A percentile compares a stretch with the other conserved stretches of the same genome.
These are phyloP conservation scores for Fundulus diaphanus DNA, from an alignment of 2,797 vertebrate genomes.

Conservation along the genomic window DNA sequence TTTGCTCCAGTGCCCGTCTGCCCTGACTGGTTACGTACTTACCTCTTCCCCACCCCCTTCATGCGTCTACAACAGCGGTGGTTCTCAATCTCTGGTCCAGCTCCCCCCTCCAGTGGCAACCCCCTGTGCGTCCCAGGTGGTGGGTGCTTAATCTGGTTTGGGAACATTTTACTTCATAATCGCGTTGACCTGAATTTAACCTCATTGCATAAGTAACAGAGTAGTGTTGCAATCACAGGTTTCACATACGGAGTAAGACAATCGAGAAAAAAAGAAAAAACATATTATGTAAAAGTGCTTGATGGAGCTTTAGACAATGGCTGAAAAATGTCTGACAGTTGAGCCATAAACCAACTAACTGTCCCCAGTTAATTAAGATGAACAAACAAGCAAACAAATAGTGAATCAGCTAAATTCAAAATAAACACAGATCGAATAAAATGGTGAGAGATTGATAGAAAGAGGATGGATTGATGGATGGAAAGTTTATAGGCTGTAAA, in stretches of 20 bases:
- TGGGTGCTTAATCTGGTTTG: slow-evolving; percentile 20
- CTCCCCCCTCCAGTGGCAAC: slow-evolving; percentile 50
- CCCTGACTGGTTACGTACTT: slow-evolving; percentile 81
- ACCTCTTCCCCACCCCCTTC: slow-evolving; percentile 68
- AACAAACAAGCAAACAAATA: slow-evolving; percentile 32
- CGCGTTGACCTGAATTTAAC: slow-evolving; percentile 37
- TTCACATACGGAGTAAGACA: slow-evolving; percentile 7
- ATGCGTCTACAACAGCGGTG: slow-evolving; percentile 36
- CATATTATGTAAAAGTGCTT: slow-evolving; percentile 11
- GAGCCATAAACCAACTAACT: neutral
- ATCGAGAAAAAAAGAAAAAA: too few relatives aligned
- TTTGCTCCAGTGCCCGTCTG: slow-evolving; percentile 82
- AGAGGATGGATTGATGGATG: neutral
- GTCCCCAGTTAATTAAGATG: slow-evolving; percentile 26
- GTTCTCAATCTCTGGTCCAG: slow-evolving; percentile 51
- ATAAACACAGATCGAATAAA: slow-evolving; percentile 12
- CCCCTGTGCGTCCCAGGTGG: slow-evolving; percentile 43
- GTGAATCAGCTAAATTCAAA: slow-evolving; percentile 9
- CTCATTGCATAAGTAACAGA: slow-evolving; percentile 14
- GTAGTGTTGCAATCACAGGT: slow-evolving; percentile 16
- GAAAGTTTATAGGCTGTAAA: too few relatives aligned
- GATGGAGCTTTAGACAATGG: slow-evolving; percentile 1
- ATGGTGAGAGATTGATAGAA: neutral
- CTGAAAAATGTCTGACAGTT: neutral
- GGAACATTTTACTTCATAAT: slow-evolving; percentile 31